Evolutionary conservation across 1,140 invertebrate species (phyloP), one percentile per base, ranked within the genome.

Genomic region (Hylaeus anthracinus): DNA sequence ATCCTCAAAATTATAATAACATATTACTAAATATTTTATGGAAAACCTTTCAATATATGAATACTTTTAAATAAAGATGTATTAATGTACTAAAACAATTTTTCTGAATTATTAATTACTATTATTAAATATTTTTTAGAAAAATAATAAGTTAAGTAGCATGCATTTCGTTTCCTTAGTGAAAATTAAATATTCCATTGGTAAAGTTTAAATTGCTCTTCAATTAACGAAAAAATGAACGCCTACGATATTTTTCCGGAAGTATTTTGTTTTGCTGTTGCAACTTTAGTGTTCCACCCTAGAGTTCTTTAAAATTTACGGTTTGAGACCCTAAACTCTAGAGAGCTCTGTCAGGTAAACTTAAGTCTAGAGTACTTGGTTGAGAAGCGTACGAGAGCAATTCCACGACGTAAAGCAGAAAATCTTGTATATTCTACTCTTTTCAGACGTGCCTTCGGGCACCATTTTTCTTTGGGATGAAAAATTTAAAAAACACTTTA

Each of bases 361-460:
- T 79, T 79, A 79, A 79, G 70, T 55, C 51, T 79, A 51, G 77
- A 79, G 77, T 79, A 72, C 77, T 79, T 45, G 77, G 77, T 79
- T 9, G 77, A 79, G 77, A 79, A 79, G 61, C 77, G 77, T 51
- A 65, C 66, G 58, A 79, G 77, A 73, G 77, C 77, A 73, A 79
- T 79, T 79, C 55, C 77, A 55, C 77, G 77, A 73, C 77, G 77
- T 79, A 79, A 79, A 79, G 77, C 77, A 79, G 77, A 79, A 79
- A 79, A 79, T 79, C 77, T 79, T 79, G 77, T 79, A 72, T 79
- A 73, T 79, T 79, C 72, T 73, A 73, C 71, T 79, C 60, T 48
- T 64, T 73, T 73, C 51, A 79, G 77, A 72, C 77, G 53, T 79
- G 71, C 71, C 61, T 61, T 79, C 70, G 77, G 71, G 64, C 45